Evolutionary conservation across 2,888 invertebrate species (phyloP).

Genomic region (Pristionchus mayeri): DNA sequence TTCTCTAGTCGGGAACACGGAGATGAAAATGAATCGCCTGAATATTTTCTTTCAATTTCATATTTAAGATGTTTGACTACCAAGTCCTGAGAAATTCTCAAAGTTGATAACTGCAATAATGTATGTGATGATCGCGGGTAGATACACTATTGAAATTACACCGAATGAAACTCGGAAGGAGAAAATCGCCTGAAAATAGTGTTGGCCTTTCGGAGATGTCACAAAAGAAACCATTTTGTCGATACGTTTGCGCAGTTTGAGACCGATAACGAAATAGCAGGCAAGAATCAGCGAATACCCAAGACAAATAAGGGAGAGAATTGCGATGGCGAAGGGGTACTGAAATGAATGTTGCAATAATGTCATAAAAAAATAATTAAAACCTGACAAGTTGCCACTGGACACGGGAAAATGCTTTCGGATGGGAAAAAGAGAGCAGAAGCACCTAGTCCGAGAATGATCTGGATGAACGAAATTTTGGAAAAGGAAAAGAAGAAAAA

Average conservation of each 20-base stretch:
- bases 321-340: not conserved
- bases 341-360: not conserved
- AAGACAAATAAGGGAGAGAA: not conserved
- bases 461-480: not conserved
- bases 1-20: not conserved
- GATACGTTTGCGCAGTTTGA: not conserved
- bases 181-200: not conserved
- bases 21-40: not conserved
- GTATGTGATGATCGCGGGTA: not conserved
- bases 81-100: not conserved
- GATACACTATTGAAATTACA: not conserved
- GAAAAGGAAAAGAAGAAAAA: not conserved
- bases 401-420: not conserved
- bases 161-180: not conserved
- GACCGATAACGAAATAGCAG: not conserved
- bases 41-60: not conserved
- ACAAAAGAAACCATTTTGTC: not conserved
- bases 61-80: not conserved
- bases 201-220: not conserved
- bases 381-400: not conserved
- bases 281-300: not conserved
- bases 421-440: slow-evolving; percentile 20
- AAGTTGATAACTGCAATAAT: not conserved
- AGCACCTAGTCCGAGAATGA: not conserved
- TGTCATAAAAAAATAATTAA: too few species aligned